Base-by-base conservation (phyloP, 2,113 vertebrate genomes). In the Pseudolaguvia tuberculata region DNA sequence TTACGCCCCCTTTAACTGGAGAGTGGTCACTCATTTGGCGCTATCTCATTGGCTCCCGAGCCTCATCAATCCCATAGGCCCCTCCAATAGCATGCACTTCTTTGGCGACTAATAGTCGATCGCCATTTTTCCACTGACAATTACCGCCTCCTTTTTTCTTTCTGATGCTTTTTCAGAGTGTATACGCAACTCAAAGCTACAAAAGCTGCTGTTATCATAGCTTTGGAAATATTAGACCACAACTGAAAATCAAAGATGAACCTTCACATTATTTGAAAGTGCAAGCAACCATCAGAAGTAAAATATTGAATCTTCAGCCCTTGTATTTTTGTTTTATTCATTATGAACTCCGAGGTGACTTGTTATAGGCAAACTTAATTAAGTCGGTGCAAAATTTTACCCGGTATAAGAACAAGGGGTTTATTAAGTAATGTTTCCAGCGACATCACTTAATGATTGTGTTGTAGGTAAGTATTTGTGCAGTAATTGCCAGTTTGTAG, bases 1-100 rank as follows among this genome's bases (percentile, higher is more conserved):
- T 91, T 89, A 89, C 91, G 85, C 92, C 92, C 90, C 92, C 92
- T 93, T 91, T 92, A 92, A 92, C 92, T 92, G 91, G 89, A 89
- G 89, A 91, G 82, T 85, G 89, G 88, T 83, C 89, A 82, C 83
- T 87, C 88, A 51, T 76, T 89, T 78, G 82, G 81, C 82, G 86
- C 86, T 27, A 55, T 80, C 89, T 89, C 81, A 95, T 95, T 96
- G 94, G 94, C 84, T 89, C 81, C 63, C 1, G 76, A 50, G 82
- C 85, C 88, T 91, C 88, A 87, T 91, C 93, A 94, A 93, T 92
- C 93, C 91, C 88, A 79, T 86, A 87, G 87, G 86, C 76, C 85
- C 88, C 87, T 89, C 91, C 87, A 87, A 78, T 92, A 74, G 84
- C 84, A 87, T 86, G 86, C 85, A 85, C 86, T 82, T 84, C 75